Evolutionary conservation across 2,888 invertebrate genomes (phyloP), one percentile per base, ranked within the genome.

Genomic region (Augochlorella aurata): DNA sequence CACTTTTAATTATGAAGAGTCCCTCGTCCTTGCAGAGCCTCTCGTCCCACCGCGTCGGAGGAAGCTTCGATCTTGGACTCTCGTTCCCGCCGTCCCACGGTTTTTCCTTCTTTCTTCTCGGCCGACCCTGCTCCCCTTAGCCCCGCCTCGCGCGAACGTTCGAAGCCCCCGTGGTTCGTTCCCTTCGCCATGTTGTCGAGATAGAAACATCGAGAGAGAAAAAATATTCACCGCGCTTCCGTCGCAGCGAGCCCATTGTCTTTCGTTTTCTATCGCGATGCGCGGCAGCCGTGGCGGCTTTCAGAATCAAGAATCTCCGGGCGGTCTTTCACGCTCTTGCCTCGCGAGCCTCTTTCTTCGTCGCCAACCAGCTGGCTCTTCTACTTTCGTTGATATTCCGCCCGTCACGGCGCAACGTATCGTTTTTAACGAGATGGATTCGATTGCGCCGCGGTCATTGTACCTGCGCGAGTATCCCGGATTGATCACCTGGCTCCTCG

Each of bases 1-100:
- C 89, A 91, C 89, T 92, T 92, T 91, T 91, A 91, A 92, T 91
- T 92, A 92, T 90, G 88, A 85, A 83, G 50, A 84, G 79, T 75
- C 61, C 38, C 61, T 54, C 24, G 74, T 58, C 45, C 54, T 63
- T 63, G 52, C 67, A 61, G 61, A 54, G 14, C 68, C 29, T 54
- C 67, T 29, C 67, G 21, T 68, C 71, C 83, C 81, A 80, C 77
- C n/a, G 29, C 83, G 76, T 68, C 75, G 52, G 63, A 74, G 77
- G 74, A 69, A 38, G 61, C 81, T 81, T 90, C 88, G 87, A 90
- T 89, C 81, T 87, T 71, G 84, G 72, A 84, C 82, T 76, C 83
- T 85, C 66, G 24, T 77, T 67, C 70, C 12, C 47, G 24, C 63
- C 65, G 52, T 73, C n/a, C 50, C 50, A 52, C 82, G 47, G 69